These are phyloP conservation scores for Dorcus hopei DNA, from an alignment of 2,888 invertebrate species.

Conservation along the genomic window DNA sequence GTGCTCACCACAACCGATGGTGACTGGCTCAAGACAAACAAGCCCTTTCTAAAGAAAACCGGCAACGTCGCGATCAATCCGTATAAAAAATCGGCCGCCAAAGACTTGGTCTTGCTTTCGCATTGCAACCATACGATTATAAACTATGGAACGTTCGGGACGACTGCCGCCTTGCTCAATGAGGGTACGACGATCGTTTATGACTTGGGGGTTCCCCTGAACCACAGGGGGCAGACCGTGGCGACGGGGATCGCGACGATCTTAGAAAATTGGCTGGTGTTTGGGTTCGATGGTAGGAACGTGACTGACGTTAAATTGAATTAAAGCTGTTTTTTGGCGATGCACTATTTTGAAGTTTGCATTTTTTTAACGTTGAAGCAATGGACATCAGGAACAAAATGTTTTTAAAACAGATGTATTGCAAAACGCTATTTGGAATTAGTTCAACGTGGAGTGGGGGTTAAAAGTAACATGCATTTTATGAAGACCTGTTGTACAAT, in stretches of 20 bases:
- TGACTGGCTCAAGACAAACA: conserved; percentile 13
- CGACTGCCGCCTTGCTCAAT: conserved; percentile 19
- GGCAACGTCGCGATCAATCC: conserved; percentile 7
- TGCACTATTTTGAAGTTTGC: no score
- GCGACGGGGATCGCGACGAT: conserved; percentile 21
- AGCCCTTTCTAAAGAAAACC: background rate
- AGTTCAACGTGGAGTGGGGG: no score
- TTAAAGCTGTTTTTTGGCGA: no score
- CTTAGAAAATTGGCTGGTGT: conserved; percentile 11
- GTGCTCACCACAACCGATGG: conserved; percentile 20
- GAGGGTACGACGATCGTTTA: conserved; percentile 21
- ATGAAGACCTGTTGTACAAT: no score
- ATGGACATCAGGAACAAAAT: no score
- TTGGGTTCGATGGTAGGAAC: no score
- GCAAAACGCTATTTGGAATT: no score
- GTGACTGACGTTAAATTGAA: no score
- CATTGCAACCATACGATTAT: conserved; percentile 25
- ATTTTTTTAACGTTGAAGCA: no score
- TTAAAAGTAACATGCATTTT: no score
- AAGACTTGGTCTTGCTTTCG: conserved; percentile 20
- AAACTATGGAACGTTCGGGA: conserved; percentile 24
- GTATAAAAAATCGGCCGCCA: background rate
- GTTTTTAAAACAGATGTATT: no score
- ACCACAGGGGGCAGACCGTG: conserved; percentile 19
- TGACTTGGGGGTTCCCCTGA: conserved; percentile 21